phyloP scores from a whole-genome alignment of 2,113 vertebrate species.

The Callithrix jacchus region DNA sequence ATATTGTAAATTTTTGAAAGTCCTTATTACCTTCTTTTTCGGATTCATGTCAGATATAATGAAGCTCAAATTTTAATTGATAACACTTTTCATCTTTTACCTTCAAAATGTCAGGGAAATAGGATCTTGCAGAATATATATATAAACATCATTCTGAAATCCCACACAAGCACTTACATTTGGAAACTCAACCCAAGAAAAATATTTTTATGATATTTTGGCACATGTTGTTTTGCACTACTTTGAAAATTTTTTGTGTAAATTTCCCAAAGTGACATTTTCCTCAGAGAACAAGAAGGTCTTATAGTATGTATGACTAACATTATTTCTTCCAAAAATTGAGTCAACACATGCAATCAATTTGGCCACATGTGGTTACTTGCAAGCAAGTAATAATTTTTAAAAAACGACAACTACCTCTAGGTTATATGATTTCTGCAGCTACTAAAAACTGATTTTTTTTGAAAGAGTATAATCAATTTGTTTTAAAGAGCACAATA shows the following conservation, averaged over 20 bases:
- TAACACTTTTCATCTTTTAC: background rate
- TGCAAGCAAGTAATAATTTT: slow-evolving; percentile 47
- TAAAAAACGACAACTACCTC: slow-evolving; percentile 40
- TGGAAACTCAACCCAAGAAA: slow-evolving; percentile 45
- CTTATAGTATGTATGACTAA: slow-evolving; percentile 53
- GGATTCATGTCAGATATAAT: slow-evolving; percentile 12
- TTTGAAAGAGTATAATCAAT: background rate
- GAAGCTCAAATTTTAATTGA: background rate
- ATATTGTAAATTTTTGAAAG: background rate
- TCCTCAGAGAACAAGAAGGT: slow-evolving; percentile 59
- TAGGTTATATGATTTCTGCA: slow-evolving; percentile 15
- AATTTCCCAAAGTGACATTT: slow-evolving; percentile 58
- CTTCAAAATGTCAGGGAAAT: slow-evolving; percentile 42
- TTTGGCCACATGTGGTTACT: slow-evolving; percentile 56
- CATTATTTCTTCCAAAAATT: slow-evolving; percentile 57
- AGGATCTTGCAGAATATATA: background rate
- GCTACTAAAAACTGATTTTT: slow-evolving; percentile 11
- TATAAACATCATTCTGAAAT: background rate
- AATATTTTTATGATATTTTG: slow-evolving; percentile 48
- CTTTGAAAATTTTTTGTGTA: slow-evolving; percentile 28
- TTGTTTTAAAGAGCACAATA: slow-evolving; percentile 16
- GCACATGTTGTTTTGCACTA: slow-evolving; percentile 55
- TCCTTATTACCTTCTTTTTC: background rate
- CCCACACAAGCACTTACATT: slow-evolving; percentile 21
- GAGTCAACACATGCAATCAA: slow-evolving; percentile 59